Percentiles rank a stretch among this genome's conserved stretches.
These are phyloP conservation scores for Apostichopus parvimensis DNA, from an alignment of 35 echinoderm and acorn worm genomes.

Conservation along the genomic window DNA sequence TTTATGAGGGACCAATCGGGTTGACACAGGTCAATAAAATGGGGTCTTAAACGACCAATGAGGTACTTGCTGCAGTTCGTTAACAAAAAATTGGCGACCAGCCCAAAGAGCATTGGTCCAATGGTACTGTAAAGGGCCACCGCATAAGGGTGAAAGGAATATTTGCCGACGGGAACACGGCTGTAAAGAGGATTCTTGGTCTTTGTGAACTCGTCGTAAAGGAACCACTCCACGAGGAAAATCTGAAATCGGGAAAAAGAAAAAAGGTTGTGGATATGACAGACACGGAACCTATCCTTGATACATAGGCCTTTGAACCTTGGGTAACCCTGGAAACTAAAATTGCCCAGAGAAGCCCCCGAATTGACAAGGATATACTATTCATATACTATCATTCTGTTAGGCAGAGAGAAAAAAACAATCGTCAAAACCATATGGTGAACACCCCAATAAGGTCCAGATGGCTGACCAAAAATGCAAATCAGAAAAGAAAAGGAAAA, in stretches of 20 bases:
- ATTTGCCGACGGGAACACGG: slow-evolving; percentile 29
- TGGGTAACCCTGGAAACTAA: no score
- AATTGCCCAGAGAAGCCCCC: no score
- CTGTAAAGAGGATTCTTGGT: slow-evolving; percentile 55
- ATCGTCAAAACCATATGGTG: no score
- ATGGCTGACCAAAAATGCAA: no score
- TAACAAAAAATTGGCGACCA: slow-evolving; percentile 41
- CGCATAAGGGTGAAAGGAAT: slow-evolving; percentile 55
- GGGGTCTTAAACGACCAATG: slow-evolving; percentile 74
- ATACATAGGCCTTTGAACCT: no score
- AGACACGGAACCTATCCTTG: no score
- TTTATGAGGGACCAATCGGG: slow-evolving; percentile 66
- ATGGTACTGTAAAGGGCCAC: slow-evolving; percentile 67
- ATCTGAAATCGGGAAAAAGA: slow-evolving; percentile 40
- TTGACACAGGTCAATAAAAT: slow-evolving; percentile 64
- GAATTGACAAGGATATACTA: no score
- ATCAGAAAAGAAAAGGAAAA: no score
- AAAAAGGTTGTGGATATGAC: no score
- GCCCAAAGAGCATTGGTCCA: slow-evolving; percentile 63
- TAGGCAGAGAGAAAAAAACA: no score
- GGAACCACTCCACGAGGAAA: slow-evolving; percentile 59
- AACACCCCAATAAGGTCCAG: no score
- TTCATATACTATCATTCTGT: no score
- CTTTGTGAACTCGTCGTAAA: slow-evolving; percentile 38
- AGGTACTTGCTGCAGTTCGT: slow-evolving; percentile 69